Evolutionary conservation across 2,888 invertebrate species (phyloP).

Genomic region (Rotaria magnacalcarata): DNA sequence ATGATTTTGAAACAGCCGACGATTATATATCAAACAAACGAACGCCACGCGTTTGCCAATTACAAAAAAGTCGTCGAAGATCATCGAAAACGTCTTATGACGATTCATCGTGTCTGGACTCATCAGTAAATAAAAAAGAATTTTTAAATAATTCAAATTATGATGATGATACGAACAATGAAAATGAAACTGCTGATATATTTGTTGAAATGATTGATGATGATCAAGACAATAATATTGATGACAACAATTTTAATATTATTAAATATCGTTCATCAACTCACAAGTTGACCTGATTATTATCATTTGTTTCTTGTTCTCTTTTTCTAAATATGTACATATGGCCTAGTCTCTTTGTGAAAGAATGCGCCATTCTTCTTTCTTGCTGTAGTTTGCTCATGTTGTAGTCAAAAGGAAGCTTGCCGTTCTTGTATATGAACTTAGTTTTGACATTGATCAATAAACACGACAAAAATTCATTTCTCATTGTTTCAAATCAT

Average conservation of each 20-base stretch:
- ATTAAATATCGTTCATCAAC: constrained; percentile 12
- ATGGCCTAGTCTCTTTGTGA: not conserved
- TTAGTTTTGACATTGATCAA: not conserved
- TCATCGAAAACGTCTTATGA: not conserved
- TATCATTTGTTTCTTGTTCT: not conserved
- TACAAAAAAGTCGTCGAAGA: not conserved
- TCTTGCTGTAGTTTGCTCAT: constrained; percentile 1
- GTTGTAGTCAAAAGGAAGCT: not conserved
- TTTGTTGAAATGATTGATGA: constrained; percentile 5
- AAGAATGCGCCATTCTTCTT: constrained; percentile 4
- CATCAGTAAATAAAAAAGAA: not conserved
- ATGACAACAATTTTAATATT: not conserved
- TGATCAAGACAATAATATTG: not conserved
- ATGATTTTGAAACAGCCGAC: constrained; percentile 26
- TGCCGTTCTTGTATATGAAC: not conserved
- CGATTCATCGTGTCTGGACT: not conserved
- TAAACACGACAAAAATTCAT: not conserved
- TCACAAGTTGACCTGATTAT: not conserved
- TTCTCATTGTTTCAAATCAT: too few species aligned
- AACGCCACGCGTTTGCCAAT: not conserved
- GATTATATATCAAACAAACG: not conserved
- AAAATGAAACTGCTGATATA: not conserved
- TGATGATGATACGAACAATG: not conserved
- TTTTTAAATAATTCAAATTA: not conserved
- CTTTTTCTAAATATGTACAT: not conserved